Evolutionary conservation across 2,113 vertebrate species (phyloP).

Genomic region (Solea senegalensis): DNA sequence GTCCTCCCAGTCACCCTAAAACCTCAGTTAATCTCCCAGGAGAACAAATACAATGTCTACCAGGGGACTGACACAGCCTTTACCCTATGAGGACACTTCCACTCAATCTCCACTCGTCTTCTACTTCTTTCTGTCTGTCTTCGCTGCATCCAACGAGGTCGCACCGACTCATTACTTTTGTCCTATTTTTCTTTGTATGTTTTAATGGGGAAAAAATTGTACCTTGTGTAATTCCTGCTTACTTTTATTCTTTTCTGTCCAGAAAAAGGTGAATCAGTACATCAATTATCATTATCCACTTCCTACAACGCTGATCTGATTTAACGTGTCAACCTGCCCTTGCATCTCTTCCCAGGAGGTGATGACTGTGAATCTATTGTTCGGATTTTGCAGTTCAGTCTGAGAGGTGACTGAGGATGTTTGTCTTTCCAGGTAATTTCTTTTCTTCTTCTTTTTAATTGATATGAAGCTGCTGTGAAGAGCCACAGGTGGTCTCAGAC

Average conservation of each 20-base stretch:
- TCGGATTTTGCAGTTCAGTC: not conserved
- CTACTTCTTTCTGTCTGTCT: not conserved
- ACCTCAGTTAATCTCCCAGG: conserved; percentile 35
- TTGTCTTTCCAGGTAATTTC: conserved; percentile 24
- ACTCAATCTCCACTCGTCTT: not conserved
- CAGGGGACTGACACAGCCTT: conserved; percentile 18
- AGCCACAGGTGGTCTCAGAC: conserved; percentile 11
- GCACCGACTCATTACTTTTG: too few relatives aligned
- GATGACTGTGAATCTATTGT: not conserved
- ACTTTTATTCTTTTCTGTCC: not conserved
- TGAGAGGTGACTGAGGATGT: not conserved
- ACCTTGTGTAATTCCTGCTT: too few relatives aligned
- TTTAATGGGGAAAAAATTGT: too few relatives aligned
- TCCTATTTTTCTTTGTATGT: too few relatives aligned
- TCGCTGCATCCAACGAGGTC: not conserved
- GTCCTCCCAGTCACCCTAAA: conserved; percentile 58
- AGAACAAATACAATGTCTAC: conserved; percentile 7
- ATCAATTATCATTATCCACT: not conserved
- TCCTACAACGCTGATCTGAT: not conserved
- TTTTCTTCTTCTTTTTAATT: not conserved
- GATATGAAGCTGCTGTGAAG: not conserved
- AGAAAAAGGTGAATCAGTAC: not conserved
- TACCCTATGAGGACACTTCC: conserved; percentile 13
- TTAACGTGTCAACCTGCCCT: not conserved
- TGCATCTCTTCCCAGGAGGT: not conserved